Evolutionary conservation across 2,113 vertebrate genomes (phyloP).

Genomic region (Oncorhynchus kisutch): DNA sequence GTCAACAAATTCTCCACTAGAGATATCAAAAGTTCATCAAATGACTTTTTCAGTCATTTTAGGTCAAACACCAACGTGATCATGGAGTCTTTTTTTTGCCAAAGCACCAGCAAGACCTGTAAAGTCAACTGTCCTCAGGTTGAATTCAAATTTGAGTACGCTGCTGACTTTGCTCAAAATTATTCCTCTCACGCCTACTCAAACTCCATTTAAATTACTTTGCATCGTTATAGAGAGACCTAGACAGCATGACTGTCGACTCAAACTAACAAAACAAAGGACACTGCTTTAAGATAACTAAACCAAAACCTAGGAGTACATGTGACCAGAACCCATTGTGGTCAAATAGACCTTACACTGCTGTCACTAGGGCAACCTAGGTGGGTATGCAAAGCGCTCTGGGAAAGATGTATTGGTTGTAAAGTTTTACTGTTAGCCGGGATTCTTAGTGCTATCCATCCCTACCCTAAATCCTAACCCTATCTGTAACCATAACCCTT

Average conservation of each 20-base stretch:
- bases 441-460: too few relatives aligned
- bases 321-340: constrained; percentile 54
- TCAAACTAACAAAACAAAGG: constrained; percentile 57
- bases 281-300: constrained; percentile 66
- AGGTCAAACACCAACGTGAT: constrained; percentile 4
- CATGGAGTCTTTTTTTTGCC: background rate
- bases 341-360: constrained; percentile 53
- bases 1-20: background rate
- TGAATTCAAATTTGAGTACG: constrained; percentile 54
- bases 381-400: constrained; percentile 3
- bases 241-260: background rate
- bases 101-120: constrained; percentile 44
- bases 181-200: too few relatives aligned
- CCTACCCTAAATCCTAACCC: too few relatives aligned
- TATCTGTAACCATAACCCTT: too few relatives aligned
- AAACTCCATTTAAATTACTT: constrained; percentile 64
- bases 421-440: background rate
- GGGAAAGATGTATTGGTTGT: constrained; percentile 23
- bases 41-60: constrained; percentile 51
- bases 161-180: constrained; percentile 49
- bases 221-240: constrained; percentile 52
- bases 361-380: constrained; percentile 39
- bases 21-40: background rate
- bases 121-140: constrained; percentile 61
- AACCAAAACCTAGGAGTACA: constrained; percentile 40